A percentile compares a stretch with the other conserved stretches of the same genome.
Evolutionary conservation across 2,113 vertebrate genomes (phyloP).

Genomic region (Mugil cephalus): DNA sequence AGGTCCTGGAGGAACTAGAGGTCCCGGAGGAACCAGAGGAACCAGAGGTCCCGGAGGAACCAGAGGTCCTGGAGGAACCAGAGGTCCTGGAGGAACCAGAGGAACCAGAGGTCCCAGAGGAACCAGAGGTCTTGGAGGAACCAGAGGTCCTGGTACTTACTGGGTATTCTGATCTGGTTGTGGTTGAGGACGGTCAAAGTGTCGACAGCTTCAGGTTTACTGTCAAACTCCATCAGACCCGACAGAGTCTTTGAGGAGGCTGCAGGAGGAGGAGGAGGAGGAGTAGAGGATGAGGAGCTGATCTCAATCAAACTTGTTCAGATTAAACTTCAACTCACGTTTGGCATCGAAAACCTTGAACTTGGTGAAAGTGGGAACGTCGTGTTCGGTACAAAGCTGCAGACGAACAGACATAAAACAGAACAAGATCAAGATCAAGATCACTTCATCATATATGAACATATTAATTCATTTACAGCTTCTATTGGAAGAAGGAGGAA

Average conservation of each 20-base stretch:
- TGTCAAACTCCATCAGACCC: slow-evolving; percentile 94
- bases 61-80: too few species aligned
- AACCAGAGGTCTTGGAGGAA: too few species aligned
- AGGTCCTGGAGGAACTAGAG: too few species aligned
- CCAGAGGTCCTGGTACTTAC: slow-evolving; percentile 83
- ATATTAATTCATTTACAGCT: too few species aligned
- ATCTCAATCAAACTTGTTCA: background rate
- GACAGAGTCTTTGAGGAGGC: slow-evolving; percentile 94
- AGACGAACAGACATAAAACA: background rate
- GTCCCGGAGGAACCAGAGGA: too few species aligned
- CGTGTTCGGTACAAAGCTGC: slow-evolving; percentile 92
- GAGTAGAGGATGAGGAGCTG: background rate
- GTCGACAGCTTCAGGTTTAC: slow-evolving; percentile 94
- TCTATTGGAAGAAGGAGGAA: too few species aligned
- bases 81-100: too few species aligned
- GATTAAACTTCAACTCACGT: slow-evolving; percentile 84
- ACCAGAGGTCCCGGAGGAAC: too few species aligned
- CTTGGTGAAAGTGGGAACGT: slow-evolving; percentile 92
- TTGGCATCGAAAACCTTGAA: slow-evolving; percentile 95
- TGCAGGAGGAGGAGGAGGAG: slow-evolving; percentile 67
- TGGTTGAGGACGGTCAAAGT: slow-evolving; percentile 95
- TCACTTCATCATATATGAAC: too few species aligned
- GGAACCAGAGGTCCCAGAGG: too few species aligned
- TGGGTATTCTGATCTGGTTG: slow-evolving; percentile 94
- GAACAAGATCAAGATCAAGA: too few species aligned